Evolutionary conservation across 2,113 vertebrate genomes (phyloP).

Genomic region (Silurus meridionalis): DNA sequence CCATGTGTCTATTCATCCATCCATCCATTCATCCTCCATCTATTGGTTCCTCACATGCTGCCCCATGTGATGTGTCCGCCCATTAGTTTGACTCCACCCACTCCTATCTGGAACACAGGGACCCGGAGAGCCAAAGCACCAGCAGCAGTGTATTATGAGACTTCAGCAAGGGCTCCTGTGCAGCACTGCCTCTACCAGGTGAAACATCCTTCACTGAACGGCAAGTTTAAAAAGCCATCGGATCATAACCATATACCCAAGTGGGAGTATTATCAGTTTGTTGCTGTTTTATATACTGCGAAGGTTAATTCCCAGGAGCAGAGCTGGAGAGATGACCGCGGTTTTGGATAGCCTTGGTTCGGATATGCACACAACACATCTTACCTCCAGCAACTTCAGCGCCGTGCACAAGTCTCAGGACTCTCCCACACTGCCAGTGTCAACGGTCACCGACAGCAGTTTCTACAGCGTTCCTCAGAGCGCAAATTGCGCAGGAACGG

Average conservation of each 20-base stretch:
- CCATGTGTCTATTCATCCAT: slow-evolving; percentile 31
- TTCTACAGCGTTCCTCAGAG: slow-evolving; percentile 82
- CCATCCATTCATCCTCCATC: not conserved
- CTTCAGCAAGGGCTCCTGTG: slow-evolving; percentile 37
- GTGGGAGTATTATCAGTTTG: not conserved
- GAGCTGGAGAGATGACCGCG: slow-evolving; percentile 76
- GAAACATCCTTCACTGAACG: slow-evolving; percentile 5
- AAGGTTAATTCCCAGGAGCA: not conserved
- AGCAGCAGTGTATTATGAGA: slow-evolving; percentile 45
- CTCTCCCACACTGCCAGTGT: slow-evolving; percentile 82
- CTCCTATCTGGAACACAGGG: slow-evolving; percentile 64
- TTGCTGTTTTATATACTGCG: slow-evolving; percentile 7
- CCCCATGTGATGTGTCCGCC: slow-evolving; percentile 68
- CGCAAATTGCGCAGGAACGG: slow-evolving; percentile 68
- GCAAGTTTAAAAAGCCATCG: not conserved
- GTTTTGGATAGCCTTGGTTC: slow-evolving; percentile 82
- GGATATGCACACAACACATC: slow-evolving; percentile 84
- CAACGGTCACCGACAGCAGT: slow-evolving; percentile 83
- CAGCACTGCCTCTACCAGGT: slow-evolving; percentile 32
- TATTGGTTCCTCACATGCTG: slow-evolving; percentile 63
- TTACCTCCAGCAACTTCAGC: slow-evolving; percentile 78
- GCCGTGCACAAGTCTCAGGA: slow-evolving; percentile 79
- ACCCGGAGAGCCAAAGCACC: slow-evolving; percentile 35
- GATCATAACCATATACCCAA: not conserved
- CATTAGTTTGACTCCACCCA: slow-evolving; percentile 16